phyloP scores from a whole-genome alignment of 2,797 vertebrate genomes.

The Leptoclinus maculatus region DNA sequence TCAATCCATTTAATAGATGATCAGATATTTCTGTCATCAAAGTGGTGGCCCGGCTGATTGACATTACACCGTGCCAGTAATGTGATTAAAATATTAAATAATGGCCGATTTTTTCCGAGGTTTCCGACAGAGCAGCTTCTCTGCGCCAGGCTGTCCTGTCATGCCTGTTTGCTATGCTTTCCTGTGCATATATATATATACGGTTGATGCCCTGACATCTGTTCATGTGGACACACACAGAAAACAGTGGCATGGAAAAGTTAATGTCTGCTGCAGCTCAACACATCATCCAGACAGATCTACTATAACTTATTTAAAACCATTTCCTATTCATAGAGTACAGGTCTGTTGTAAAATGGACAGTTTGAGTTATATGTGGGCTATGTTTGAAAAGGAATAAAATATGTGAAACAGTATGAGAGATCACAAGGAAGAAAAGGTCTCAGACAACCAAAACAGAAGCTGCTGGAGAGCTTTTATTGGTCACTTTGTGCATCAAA shows the following conservation, averaged over 20 bases:
- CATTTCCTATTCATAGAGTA: background rate
- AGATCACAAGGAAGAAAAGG: background rate
- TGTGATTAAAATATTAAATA: background rate
- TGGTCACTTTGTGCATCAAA: slow-evolving; percentile 73
- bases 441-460: background rate
- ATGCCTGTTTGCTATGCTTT: slow-evolving; percentile 75
- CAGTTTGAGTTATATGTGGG: background rate
- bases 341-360: background rate
- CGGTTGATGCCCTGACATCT: slow-evolving; percentile 70
- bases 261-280: slow-evolving; percentile 25
- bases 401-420: background rate
- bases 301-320: background rate
- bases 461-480: slow-evolving; percentile 75
- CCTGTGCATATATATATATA: slow-evolving; percentile 67
- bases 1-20: background rate
- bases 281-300: slow-evolving; percentile 5
- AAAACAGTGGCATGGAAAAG: slow-evolving; percentile 21
- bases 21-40: too few relatives aligned
- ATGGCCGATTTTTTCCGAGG: slow-evolving; percentile 30
- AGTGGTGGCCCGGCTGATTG: background rate
- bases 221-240: slow-evolving; percentile 60
- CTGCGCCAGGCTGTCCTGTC: slow-evolving; percentile 45
- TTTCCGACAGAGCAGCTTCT: slow-evolving; percentile 39
- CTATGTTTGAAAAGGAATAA: background rate
- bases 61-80: background rate